Evolutionary conservation across 2,113 vertebrate species (phyloP).

Genomic region (Pomatostomus ruficeps): DNA sequence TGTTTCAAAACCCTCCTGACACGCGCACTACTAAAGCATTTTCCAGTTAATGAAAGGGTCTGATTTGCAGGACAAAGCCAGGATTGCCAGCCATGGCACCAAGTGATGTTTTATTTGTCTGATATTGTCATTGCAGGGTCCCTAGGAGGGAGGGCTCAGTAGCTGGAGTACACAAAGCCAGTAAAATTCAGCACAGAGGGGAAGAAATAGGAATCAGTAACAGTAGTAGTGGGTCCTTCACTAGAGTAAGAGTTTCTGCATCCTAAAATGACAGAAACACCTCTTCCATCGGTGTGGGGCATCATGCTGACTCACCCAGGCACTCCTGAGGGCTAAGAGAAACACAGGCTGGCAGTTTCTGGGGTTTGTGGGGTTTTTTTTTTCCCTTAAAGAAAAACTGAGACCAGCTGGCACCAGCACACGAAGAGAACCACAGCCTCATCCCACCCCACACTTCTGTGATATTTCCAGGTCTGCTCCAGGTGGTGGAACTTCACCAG

Average conservation of each 20-base stretch:
- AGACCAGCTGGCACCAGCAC: not conserved
- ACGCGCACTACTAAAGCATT: not conserved
- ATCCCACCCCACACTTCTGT: not conserved
- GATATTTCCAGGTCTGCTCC: not conserved
- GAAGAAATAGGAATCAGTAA: not conserved
- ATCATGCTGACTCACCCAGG: not conserved
- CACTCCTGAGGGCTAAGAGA: not conserved
- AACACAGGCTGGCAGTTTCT: not conserved
- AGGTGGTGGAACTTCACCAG: not conserved
- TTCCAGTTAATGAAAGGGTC: not conserved
- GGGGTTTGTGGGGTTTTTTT: not conserved
- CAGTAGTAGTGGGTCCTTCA: not conserved
- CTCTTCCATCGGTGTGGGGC: not conserved
- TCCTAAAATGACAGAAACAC: not conserved
- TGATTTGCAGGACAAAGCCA: not conserved
- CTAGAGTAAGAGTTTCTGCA: not conserved
- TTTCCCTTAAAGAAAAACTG: no score
- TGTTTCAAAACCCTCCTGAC: not conserved
- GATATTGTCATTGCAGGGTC: not conserved
- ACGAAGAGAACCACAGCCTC: not conserved
- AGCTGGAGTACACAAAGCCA: not conserved
- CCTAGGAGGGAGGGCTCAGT: not conserved
- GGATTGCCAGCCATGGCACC: not conserved
- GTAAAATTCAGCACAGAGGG: not conserved
- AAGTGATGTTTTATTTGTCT: not conserved